Evolutionary conservation across 2,113 vertebrate genomes (phyloP).

Genomic region (western clawed frog (Xenopus tropicalis)): DNA sequence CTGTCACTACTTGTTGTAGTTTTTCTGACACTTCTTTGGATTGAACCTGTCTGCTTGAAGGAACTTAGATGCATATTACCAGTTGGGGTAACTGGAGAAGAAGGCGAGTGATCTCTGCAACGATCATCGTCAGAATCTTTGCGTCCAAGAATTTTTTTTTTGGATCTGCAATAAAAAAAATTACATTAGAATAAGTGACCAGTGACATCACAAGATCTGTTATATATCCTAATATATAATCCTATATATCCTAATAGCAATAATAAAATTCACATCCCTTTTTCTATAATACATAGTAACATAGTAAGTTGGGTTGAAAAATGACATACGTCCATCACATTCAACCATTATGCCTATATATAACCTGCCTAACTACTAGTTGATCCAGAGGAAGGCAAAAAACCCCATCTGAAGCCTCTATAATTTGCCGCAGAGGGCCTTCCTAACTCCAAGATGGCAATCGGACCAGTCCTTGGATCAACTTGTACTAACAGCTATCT

Average conservation of each 20-base stretch:
- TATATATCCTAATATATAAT: neutral
- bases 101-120: conserved; percentile 69
- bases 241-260: too few species aligned
- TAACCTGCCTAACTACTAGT: too few species aligned
- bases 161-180: conserved; percentile 73
- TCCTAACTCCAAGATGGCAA: too few species aligned
- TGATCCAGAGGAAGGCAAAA: too few species aligned
- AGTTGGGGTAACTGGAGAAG: conserved; percentile 85
- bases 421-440: too few species aligned
- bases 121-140: conserved; percentile 91
- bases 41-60: conserved; percentile 77
- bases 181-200: conserved; percentile 20
- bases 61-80: conserved; percentile 61
- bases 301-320: too few species aligned
- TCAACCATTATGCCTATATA: too few species aligned
- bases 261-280: neutral
- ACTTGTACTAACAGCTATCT: too few species aligned
- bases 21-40: conserved; percentile 88
- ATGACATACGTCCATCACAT: too few species aligned
- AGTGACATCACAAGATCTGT: neutral
- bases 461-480: too few species aligned
- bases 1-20: conserved; percentile 93
- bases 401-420: too few species aligned
- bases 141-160: conserved; percentile 93
- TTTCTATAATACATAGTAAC: neutral